phyloP scores from a whole-genome alignment of 2,888 invertebrate species.

The Lasius fuliginosus region DNA sequence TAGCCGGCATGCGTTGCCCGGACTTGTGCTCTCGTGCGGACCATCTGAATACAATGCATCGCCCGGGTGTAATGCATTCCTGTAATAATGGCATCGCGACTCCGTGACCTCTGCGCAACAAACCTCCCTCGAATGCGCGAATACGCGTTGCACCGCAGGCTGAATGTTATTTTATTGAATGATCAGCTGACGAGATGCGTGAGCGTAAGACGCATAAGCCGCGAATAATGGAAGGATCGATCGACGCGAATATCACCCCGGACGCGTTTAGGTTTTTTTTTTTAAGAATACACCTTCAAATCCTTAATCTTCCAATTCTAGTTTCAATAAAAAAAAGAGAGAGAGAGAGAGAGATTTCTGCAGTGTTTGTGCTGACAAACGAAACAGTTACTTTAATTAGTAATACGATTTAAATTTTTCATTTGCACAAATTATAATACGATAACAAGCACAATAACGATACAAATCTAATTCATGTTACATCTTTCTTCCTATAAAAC shows the following conservation, averaged over 20 bases:
- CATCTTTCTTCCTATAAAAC: neutral
- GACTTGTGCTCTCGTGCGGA: constrained; percentile 52
- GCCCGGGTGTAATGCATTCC: constrained; percentile 77
- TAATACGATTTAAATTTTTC: neutral
- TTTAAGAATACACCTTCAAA: neutral
- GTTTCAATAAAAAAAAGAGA: neutral
- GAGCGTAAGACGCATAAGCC: constrained; percentile 65
- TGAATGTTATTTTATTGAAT: constrained; percentile 72
- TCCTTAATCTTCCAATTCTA: neutral
- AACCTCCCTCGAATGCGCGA: constrained; percentile 30
- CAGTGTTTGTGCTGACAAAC: neutral
- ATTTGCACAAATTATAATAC: neutral
- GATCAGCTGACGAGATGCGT: constrained; percentile 75
- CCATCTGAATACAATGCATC: constrained; percentile 84
- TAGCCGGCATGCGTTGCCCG: constrained; percentile 51
- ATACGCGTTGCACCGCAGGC: constrained; percentile 28
- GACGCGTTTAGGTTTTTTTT: neutral
- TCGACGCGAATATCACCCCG: constrained; percentile 44
- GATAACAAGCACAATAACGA: neutral
- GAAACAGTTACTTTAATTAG: neutral
- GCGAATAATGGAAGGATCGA: constrained; percentile 55
- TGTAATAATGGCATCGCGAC: constrained; percentile 78
- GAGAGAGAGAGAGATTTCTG: neutral
- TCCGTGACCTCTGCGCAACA: constrained; percentile 65
- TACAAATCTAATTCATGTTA: neutral